Evolutionary conservation across 2,113 vertebrate genomes (phyloP).

Genomic region (Corvus moneduloides): DNA sequence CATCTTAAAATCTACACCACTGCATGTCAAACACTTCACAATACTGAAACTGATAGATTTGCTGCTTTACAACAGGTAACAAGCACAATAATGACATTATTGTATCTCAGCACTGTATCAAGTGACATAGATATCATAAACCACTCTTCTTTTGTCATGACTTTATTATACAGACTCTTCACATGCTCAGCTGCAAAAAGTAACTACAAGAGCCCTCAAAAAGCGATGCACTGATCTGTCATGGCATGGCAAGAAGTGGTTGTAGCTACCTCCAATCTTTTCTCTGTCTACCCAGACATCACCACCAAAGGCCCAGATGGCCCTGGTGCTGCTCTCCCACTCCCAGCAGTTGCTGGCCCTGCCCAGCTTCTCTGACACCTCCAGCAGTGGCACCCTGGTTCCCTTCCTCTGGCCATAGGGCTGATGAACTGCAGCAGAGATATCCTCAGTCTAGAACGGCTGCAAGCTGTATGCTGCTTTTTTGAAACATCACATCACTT

Average conservation of each 20-base stretch:
- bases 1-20: neutral
- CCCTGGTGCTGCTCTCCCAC: neutral
- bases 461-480: neutral
- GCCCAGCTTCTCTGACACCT: neutral
- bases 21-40: neutral
- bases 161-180: neutral
- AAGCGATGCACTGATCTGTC: neutral
- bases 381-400: neutral
- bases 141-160: neutral
- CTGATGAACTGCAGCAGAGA: neutral
- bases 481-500: neutral
- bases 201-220: neutral
- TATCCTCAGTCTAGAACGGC: neutral
- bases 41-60: neutral
- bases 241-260: neutral
- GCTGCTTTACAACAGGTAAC: neutral
- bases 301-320: neutral
- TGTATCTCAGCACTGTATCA: neutral
- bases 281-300: neutral
- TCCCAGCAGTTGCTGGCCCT: neutral
- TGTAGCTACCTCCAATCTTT: neutral
- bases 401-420: neutral
- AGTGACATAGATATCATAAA: neutral
- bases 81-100: neutral
- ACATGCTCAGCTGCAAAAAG: neutral